A percentile compares a stretch with the other conserved stretches of the same genome.
Evolutionary conservation across 92 coral and sea anemone species (phyloP).

Genomic region (Porites rus): DNA sequence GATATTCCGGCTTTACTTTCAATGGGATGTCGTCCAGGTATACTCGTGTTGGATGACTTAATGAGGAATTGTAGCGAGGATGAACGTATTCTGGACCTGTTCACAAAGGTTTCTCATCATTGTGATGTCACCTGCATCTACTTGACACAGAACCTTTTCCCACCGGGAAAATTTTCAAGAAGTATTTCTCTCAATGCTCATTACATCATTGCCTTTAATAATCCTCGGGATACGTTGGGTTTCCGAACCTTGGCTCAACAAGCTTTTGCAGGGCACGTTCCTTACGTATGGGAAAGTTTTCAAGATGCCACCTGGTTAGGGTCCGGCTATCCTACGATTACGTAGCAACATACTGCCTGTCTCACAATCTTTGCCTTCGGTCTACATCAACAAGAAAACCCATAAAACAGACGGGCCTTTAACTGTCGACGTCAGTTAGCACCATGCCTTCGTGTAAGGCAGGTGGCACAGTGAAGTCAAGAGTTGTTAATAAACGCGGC

Average conservation of each 20-base stretch:
- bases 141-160: conserved; percentile 29
- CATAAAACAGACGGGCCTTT: background rate
- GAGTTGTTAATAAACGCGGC: background rate
- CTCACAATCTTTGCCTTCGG: background rate
- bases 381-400: background rate
- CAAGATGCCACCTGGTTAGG: too few relatives aligned
- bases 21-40: background rate
- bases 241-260: conserved; percentile 25
- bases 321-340: background rate
- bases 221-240: conserved; percentile 31
- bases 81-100: conserved; percentile 9
- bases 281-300: conserved; percentile 10
- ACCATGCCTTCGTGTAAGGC: background rate
- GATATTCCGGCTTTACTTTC: background rate
- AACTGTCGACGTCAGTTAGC: conserved; percentile 6
- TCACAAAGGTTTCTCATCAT: conserved; percentile 23
- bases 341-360: background rate
- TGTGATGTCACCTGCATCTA: conserved; percentile 36
- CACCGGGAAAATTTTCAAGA: background rate
- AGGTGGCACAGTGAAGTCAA: background rate
- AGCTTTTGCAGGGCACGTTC: conserved; percentile 34
- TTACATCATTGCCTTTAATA: conserved; percentile 34
- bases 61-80: background rate
- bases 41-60: background rate
- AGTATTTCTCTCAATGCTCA: conserved; percentile 24